Evolutionary conservation across 2,797 vertebrate genomes (phyloP), one percentile per base, ranked within the genome.

Genomic region (Sparus aurata): DNA sequence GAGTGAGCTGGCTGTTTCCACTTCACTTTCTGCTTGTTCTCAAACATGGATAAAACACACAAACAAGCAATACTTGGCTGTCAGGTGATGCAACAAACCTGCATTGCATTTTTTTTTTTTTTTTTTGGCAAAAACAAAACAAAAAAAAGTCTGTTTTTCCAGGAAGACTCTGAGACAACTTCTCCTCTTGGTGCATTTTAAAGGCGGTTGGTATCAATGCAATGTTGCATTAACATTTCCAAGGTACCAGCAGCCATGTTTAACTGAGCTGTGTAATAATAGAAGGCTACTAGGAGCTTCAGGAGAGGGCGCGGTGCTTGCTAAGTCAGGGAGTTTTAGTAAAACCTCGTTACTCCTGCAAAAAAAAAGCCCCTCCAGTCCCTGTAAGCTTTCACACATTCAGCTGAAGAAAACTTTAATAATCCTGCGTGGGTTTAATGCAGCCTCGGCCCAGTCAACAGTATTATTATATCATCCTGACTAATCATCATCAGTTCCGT

Each of bases 401-500:
- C 23, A 79, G 49, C 80, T 62, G 41, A 77, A 47, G 69, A 52
- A 16, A 20, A 57, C 43, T 50, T 57, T 17, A 63, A 64, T 59
- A 73, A 53, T 60, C 22, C 34, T 10, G 58, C 20, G n/a, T 75
- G 55, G 15, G 30, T 64, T 80, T 62, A 38, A 65, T 1, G 43
- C 27, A 74, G 79, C 78, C 83, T 85, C 64, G 25, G 80, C 72
- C 81, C 8, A 64, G 23, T 83, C 79, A 66, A 34, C 73, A 87
- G 87, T 89, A 89, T 90, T 85, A 90, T 58, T 65, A 41, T 41
- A 81, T 80, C 80, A 69, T 59, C 50, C 71, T 69, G 12, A 83
- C 61, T 55, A 66, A 83, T 88, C 60, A 65, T 85, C 61, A 81
- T 83, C 70, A 47, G 38, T 85, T 71, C 53, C 53, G 23, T 76